phyloP scores from a whole-genome alignment of 2,888 invertebrate genomes.

The Thecophora atra region DNA sequence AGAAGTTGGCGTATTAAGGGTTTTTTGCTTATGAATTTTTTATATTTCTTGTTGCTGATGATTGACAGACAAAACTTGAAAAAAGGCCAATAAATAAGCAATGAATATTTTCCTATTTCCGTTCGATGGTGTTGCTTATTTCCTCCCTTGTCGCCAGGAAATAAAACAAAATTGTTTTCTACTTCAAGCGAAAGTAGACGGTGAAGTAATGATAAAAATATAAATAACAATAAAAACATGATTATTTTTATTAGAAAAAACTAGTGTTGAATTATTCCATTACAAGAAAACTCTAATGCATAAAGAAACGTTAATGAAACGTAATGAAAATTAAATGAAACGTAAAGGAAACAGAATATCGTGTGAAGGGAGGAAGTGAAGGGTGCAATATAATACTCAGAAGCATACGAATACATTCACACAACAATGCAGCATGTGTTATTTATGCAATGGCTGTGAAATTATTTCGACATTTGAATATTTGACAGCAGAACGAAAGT shows the following conservation, averaged over 20 bases:
- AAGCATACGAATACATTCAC: not conserved
- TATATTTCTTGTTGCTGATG: no score
- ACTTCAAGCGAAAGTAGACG: not conserved
- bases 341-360: not conserved
- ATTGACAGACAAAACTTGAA: no score
- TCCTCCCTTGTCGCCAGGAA: not conserved
- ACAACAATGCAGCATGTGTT: slow-evolving; percentile 40
- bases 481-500: slow-evolving; percentile 52
- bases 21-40: no score
- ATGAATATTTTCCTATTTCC: slow-evolving; percentile 52
- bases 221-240: not conserved
- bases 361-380: no score
- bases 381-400: no score
- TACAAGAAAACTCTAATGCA: not conserved
- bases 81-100: not conserved
- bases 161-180: not conserved
- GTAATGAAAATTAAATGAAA: slow-evolving; percentile 15
- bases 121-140: slow-evolving; percentile 27
- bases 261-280: no score
- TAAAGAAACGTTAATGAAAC: slow-evolving; percentile 7
- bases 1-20: no score
- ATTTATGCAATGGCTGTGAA: slow-evolving; percentile 52
- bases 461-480: slow-evolving; percentile 63
- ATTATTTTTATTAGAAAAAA: not conserved
- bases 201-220: not conserved